phyloP scores from a whole-genome alignment of 2,888 invertebrate species.

The Salticus scenicus region DNA sequence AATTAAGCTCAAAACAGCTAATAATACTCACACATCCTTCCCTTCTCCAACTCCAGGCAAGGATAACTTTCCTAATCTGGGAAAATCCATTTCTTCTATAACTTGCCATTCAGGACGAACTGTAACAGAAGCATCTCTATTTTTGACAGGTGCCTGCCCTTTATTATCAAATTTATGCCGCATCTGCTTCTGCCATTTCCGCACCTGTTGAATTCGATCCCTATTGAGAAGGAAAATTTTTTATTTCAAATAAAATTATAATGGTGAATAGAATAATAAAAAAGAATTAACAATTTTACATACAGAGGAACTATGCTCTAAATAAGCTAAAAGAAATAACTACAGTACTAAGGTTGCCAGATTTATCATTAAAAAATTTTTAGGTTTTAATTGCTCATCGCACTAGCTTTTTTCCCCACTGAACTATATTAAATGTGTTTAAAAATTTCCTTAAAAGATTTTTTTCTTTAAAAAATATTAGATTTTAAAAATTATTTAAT shows the following conservation, averaged over 20 bases:
- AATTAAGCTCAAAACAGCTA: too few relatives aligned
- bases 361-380: too few relatives aligned
- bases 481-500: too few relatives aligned
- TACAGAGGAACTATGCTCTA: too few relatives aligned
- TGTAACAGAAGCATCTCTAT: slow-evolving; percentile 96
- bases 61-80: slow-evolving; percentile 92
- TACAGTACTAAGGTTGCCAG: too few relatives aligned
- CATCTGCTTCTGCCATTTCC: slow-evolving; percentile 89
- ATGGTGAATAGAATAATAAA: background rate
- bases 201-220: slow-evolving; percentile 80
- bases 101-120: slow-evolving; percentile 97
- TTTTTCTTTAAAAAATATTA: too few relatives aligned
- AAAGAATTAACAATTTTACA: too few relatives aligned
- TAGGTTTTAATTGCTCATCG: too few relatives aligned
- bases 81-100: slow-evolving; percentile 95
- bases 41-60: slow-evolving; percentile 91
- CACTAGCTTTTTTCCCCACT: too few relatives aligned
- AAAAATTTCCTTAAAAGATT: too few relatives aligned
- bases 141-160: slow-evolving; percentile 81
- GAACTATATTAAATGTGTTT: too few relatives aligned
- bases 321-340: too few relatives aligned
- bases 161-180: slow-evolving; percentile 80
- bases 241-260: slow-evolving; percentile 20
- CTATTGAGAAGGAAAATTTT: slow-evolving; percentile 72
- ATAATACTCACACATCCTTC: slow-evolving; percentile 79